These are phyloP conservation scores for Dipus sagitta DNA, from an alignment of 2,797 vertebrate species.

Conservation along the genomic window DNA sequence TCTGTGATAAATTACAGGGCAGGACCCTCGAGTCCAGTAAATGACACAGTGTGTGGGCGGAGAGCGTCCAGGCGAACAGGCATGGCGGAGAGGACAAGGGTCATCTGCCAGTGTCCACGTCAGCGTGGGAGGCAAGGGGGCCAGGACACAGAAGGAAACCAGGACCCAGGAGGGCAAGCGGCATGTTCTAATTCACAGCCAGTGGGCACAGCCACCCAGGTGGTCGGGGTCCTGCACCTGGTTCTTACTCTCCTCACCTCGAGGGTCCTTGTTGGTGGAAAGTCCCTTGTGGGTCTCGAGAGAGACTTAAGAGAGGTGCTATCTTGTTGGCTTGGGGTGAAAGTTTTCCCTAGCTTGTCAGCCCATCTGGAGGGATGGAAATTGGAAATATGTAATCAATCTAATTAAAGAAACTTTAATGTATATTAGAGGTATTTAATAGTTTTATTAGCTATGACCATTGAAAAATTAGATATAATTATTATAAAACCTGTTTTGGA, in stretches of 20 bases:
- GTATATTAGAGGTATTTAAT: too few relatives aligned
- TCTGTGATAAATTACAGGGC: slow-evolving; percentile 9
- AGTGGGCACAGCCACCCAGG: neutral
- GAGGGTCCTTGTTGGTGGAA: neutral
- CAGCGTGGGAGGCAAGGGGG: neutral
- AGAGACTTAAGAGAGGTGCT: neutral
- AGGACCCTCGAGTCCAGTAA: neutral
- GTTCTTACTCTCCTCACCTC: neutral
- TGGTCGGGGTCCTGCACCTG: neutral
- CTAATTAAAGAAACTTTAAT: too few relatives aligned
- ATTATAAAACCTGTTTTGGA: too few relatives aligned
- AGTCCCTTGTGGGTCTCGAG: neutral
- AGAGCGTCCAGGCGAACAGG: neutral
- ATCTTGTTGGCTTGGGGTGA: too few relatives aligned
- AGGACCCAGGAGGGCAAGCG: neutral
- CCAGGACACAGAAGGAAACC: neutral
- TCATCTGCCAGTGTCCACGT: neutral
- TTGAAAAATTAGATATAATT: too few relatives aligned
- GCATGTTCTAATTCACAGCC: neutral
- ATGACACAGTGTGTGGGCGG: neutral
- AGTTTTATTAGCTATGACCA: too few relatives aligned
- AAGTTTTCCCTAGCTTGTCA: too few relatives aligned
- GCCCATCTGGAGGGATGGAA: too few relatives aligned
- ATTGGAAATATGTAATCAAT: too few relatives aligned
- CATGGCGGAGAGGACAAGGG: neutral